These are phyloP conservation scores for Ailurus styani DNA, from an alignment of 2,113 vertebrate species.

Conservation along the genomic window DNA sequence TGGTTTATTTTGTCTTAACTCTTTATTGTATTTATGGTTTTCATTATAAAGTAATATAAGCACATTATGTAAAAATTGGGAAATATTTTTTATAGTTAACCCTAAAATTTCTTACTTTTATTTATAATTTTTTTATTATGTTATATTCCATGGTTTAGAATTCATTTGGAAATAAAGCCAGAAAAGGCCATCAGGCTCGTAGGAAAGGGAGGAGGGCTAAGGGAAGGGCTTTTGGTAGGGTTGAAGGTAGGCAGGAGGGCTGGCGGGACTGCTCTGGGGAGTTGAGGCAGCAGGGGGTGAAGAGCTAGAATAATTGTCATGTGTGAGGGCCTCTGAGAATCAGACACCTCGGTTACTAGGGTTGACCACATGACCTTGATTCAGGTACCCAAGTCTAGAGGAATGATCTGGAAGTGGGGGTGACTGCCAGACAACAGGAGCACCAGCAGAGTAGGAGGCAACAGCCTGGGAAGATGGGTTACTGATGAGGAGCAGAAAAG, in stretches of 20 bases:
- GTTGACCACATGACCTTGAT: not conserved
- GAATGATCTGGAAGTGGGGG: not conserved
- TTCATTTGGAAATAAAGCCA: not conserved
- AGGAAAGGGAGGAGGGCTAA: not conserved
- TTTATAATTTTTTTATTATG: too few species aligned
- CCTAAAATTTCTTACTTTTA: too few species aligned
- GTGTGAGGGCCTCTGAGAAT: not conserved
- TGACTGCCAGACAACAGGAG: not conserved
- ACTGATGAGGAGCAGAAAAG: not conserved
- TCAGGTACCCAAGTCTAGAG: not conserved
- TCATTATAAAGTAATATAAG: constrained; percentile 48
- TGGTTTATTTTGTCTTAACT: not conserved
- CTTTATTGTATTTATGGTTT: constrained; percentile 18
- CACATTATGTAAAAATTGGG: not conserved
- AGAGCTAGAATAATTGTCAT: not conserved
- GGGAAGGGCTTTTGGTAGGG: not conserved
- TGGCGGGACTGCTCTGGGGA: not conserved
- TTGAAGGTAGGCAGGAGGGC: not conserved
- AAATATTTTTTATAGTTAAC: not conserved
- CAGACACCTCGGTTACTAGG: not conserved
- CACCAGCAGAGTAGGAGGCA: not conserved
- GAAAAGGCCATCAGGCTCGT: not conserved
- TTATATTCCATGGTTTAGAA: not conserved
- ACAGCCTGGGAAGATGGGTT: not conserved
- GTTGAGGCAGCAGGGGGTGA: not conserved